Base-by-base conservation (phyloP, 2,888 invertebrate genomes). In the Hypomecis atomaria region DNA sequence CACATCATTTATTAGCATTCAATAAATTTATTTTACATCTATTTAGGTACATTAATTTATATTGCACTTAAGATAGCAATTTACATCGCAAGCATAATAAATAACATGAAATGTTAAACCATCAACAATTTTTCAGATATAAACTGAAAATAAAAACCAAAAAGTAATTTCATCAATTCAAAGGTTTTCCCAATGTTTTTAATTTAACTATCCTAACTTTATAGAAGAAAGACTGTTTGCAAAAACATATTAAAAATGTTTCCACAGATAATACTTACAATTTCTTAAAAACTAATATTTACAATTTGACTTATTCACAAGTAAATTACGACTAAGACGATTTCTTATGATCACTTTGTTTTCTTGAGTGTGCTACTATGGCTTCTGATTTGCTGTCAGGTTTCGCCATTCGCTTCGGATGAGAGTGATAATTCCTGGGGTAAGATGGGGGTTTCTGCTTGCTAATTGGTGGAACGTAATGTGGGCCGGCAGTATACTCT, bases 381-480 rank as follows among this genome's bases (percentile, higher is more conserved):
- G 66, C 73, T 49, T 80, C 81, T 23, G 74, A 54, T 62, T 84
- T 89, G n/a, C 62, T 77, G 8, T 86, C 84, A 0, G 85, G 81
- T 62, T 83, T 89, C 0, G 74, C 76, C 84, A 88, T 92, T 50
- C 92, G 83, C 73, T 91, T 93, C 1, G 87, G 86, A 66, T 91
- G 86, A 0, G 85, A 82, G 47, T 91, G 90, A 64, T 90, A 89
- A 72, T 89, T 92, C 58, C 85, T 87, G 5, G 90, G 86, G 65
- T 84, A 85, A n/a, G 83, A 69, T 8, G 86, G 79, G 11, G 87
- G 70, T 62, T 85, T 87, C 55, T 88, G 87, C 45, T 84, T 84
- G 10, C 83, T 75, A 1, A 85, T 72, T 37, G 88, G 82, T 2
- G 86, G 83, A 6, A 81, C 68, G 44, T 86, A 85, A 55, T 87